These are phyloP conservation scores for Neoarius graeffei DNA, from an alignment of 2,113 vertebrate species.

Conservation along the genomic window DNA sequence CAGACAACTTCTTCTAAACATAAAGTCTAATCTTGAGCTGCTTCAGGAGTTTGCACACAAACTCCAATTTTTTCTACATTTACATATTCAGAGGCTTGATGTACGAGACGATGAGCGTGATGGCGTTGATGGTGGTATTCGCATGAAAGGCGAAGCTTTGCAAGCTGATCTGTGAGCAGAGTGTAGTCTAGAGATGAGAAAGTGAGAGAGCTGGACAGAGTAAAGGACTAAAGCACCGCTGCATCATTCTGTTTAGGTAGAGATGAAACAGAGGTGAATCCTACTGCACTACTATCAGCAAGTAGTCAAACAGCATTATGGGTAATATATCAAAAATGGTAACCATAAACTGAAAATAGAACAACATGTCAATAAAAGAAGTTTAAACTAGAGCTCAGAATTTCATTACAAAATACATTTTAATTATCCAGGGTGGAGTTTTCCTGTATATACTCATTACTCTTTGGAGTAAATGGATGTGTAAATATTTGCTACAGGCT, in stretches of 20 bases:
- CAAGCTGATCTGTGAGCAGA: neutral
- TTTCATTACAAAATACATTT: neutral
- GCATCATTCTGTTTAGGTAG: neutral
- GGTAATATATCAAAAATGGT: neutral
- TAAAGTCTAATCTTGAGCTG: constrained; percentile 22
- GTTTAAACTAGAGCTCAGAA: neutral
- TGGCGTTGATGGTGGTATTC: neutral
- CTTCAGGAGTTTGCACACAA: neutral
- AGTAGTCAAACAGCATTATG: neutral
- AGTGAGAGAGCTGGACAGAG: neutral
- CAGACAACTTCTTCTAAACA: neutral
- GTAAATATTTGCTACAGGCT: constrained; percentile 69
- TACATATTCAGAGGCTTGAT: neutral
- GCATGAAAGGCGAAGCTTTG: neutral
- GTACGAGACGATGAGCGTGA: neutral
- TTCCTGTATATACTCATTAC: neutral
- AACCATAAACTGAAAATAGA: neutral
- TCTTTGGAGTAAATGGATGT: neutral
- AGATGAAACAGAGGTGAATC: neutral
- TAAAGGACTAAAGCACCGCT: neutral
- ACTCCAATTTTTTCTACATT: neutral
- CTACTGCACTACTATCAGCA: neutral
- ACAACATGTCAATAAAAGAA: neutral
- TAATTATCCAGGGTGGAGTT: neutral
- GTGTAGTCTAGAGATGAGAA: neutral